Percentiles rank a stretch among this genome's conserved stretches.
Conservation (phyloP, 2,797 vertebrate species). For the Crenuchus spilurus region DNA sequence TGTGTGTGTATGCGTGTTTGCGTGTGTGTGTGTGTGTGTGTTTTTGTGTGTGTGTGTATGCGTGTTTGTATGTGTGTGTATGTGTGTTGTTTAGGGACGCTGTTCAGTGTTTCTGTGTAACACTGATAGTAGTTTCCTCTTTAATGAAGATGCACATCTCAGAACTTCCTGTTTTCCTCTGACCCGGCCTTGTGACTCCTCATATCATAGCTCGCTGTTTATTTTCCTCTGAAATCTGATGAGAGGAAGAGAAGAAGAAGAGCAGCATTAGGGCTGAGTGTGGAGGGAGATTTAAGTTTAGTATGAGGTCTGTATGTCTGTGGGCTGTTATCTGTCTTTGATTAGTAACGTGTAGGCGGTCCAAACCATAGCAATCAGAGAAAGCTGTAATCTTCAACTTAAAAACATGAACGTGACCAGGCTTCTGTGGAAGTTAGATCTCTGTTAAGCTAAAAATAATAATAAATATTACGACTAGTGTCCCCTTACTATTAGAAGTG, state of each 20-base stretch:
- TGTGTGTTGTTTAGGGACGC: neutral
- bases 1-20: neutral
- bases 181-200: neutral
- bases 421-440: too few relatives aligned
- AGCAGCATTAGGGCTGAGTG: neutral
- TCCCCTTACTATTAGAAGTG: too few relatives aligned
- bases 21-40: constrained; percentile 4
- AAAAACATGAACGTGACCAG: too few relatives aligned
- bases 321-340: neutral
- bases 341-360: too few relatives aligned
- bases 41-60: too few relatives aligned
- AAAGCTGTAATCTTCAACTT: too few relatives aligned
- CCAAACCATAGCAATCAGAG: too few relatives aligned
- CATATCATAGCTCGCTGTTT: neutral
- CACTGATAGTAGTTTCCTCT: neutral
- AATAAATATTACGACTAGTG: too few relatives aligned
- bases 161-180: neutral
- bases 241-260: neutral
- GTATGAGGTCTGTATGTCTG: neutral
- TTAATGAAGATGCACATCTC: neutral
- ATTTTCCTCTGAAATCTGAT: neutral
- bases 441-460: too few relatives aligned
- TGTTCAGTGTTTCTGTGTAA: neutral
- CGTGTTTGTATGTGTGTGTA: neutral
- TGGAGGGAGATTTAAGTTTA: neutral